These are phyloP conservation scores for Hymenopus coronatus DNA, from an alignment of 2,888 invertebrate genomes.

Conservation along the genomic window DNA sequence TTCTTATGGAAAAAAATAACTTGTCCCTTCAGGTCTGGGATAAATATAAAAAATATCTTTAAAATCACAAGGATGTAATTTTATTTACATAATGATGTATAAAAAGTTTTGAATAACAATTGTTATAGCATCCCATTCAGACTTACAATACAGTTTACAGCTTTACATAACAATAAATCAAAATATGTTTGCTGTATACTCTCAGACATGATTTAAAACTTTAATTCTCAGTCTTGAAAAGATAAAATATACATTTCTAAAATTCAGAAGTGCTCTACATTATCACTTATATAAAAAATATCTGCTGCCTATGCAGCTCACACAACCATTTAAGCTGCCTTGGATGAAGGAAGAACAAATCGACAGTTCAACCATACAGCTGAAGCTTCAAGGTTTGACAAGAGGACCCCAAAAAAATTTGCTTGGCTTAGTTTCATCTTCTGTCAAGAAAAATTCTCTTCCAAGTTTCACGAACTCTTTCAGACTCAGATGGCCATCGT, in stretches of 20 bases:
- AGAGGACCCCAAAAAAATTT: conserved; percentile 87
- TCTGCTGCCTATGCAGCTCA: neutral
- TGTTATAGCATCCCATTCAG: neutral
- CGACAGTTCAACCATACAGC: neutral
- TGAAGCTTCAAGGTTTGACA: neutral
- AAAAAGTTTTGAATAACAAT: neutral
- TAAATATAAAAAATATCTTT: no score
- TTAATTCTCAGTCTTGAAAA: neutral
- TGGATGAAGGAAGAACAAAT: neutral
- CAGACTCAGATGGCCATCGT: conserved; percentile 70
- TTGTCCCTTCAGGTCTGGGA: no score
- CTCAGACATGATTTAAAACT: no score
- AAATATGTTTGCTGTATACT: no score
- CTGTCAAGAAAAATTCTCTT: conserved; percentile 74
- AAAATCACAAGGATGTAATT: no score
- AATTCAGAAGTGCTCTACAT: neutral
- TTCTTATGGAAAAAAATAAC: no score
- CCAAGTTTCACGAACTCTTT: conserved; percentile 80
- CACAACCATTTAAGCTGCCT: neutral
- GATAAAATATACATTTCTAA: neutral
- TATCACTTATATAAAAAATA: neutral
- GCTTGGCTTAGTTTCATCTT: conserved; percentile 71
- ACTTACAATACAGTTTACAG: neutral
- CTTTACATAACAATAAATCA: no score
- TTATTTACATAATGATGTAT: neutral